Evolutionary conservation across 2,888 invertebrate species (phyloP), one percentile per base, ranked within the genome.

Genomic region (Cephalotes varians): DNA sequence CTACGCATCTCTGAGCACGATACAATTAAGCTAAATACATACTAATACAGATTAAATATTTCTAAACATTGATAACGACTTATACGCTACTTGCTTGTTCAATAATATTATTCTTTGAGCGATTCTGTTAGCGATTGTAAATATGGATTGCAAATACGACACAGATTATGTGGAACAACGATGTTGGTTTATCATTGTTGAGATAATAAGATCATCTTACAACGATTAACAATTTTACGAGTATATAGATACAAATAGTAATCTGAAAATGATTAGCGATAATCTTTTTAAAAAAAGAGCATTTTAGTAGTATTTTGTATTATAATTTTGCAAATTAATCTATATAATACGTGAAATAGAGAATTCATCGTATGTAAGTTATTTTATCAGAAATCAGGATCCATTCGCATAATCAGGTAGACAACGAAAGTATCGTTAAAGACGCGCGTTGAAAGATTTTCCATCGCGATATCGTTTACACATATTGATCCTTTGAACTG

Each of bases 401-500:
- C 4, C 1, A 6, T 69, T 51, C 6, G 18, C 12, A n/a, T 31
- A n/a, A 28, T 67, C 1, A 67, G 31, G 6, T 37, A 37, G 18
- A 2, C 3, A 15, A n/a, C n/a, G 58, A 4, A 31, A 10, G 44
- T 1, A 15, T 44, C 44, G 10, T 51, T 51, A 7, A 64, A 15
- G 12, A 21, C 31, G 12, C 12, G 18, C 6, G n/a, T 47, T 47
- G n/a, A n/a, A n/a, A n/a, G n/a, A n/a, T n/a, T 31, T 40, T 49
- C 6, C 15, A 47, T 47, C 44, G 21, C 15, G 21, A 6, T 1
- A 18, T 25, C n/a, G 10, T 25, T 69, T 58, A 73, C 79, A 37
- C 85, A 72, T 81, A 79, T 65, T 77, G 49, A 47, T 71, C 71
- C 65, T 81, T 44, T 62, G 25, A 31, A 56, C 56, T 37, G 18